Base-by-base conservation (phyloP, 2,113 vertebrate species). In the Chionomys nivalis region DNA sequence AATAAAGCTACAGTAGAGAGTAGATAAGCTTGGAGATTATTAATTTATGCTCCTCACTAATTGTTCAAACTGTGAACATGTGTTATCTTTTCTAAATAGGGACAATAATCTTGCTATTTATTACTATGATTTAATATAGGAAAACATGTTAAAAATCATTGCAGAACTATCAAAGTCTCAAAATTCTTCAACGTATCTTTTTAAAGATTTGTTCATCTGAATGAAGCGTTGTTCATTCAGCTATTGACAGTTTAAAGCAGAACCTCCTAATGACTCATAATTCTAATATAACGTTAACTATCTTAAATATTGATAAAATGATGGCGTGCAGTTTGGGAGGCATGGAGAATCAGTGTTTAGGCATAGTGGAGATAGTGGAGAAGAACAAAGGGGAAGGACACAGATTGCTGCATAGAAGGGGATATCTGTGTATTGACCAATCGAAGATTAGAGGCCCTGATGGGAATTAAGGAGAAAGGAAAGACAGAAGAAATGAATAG, bases 211-310 rank as follows among this genome's bases (percentile, higher is more conserved):
- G 47, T 87, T 91, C 33, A 39, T 93, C 86, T 91, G 76, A 26
- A 68, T 47, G 85, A 75, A 85, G 4, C 11, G 61, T 76, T 93
- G 2, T 70, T 39, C 76, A 93, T n/a, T 70, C 63, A 63, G 36
- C 47, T 83, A 91, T 72, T 52, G 76, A 85, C 12, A 28, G 42
- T 92, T n/a, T 5, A 79, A 91, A 85, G 1, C 63, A 91, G 83
- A 79, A 17, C 21, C 33, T 75, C 23, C n/a, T 47, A 7, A 87
- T n/a, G 61, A n/a, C 7, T 89, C 44, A 72, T 86, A n/a, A 36
- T 91, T 89, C n/a, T 63, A 89, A 92, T 77, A 91, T 93, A 49
- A 93, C 23, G 72, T 31, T 31, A 75, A n/a, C 55, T 85, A 39
- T 63, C 86, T 95, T 77, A 86, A 65, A 72, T 36, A 87, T n/a